A percentile compares a stretch with the other conserved stretches of the same genome.
These are phyloP conservation scores for Halcyon malimbica DNA, from an alignment of 2,113 vertebrate species.

Conservation along the genomic window DNA sequence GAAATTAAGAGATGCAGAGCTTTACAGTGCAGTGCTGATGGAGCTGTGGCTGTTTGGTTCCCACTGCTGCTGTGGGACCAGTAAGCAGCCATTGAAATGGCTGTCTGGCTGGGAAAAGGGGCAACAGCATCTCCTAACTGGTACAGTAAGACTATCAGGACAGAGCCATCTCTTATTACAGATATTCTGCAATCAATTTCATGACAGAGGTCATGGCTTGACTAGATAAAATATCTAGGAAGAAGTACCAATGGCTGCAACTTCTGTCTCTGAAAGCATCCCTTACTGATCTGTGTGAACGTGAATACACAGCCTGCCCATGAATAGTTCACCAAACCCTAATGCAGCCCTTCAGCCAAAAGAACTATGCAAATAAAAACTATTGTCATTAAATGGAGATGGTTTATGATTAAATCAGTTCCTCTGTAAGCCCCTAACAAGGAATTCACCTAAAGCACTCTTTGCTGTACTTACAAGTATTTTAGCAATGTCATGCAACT, in stretches of 20 bases:
- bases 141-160: background rate
- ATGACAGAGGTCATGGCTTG: background rate
- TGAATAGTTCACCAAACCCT: background rate
- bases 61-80: background rate
- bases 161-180: background rate
- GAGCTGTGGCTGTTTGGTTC: background rate
- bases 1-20: background rate
- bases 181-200: background rate
- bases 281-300: accelerated
- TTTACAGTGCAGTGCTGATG: background rate
- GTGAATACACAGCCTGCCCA: background rate
- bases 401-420: background rate
- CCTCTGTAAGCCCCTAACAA: background rate
- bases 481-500: background rate
- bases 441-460: background rate
- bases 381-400: background rate
- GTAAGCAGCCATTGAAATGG: background rate
- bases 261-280: background rate
- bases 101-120: background rate
- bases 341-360: background rate
- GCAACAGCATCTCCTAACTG: background rate
- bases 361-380: background rate
- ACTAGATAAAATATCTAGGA: background rate
- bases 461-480: background rate
- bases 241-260: accelerated